phyloP scores from a whole-genome alignment of 2,888 invertebrate species.

The Chironomus riparius region DNA sequence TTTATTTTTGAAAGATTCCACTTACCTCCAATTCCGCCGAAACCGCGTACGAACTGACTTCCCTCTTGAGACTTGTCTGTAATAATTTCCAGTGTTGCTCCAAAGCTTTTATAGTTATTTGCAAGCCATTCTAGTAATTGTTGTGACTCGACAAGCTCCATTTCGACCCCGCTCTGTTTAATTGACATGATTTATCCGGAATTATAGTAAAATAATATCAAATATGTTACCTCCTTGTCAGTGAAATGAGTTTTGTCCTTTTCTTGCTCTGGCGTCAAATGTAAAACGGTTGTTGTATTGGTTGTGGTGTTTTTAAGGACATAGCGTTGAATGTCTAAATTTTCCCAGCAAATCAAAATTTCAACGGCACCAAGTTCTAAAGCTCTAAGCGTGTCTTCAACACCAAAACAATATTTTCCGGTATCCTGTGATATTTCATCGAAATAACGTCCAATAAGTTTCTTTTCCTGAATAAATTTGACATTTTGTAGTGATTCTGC shows the following conservation, averaged over 20 bases:
- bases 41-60: conserved; percentile 98
- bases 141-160: conserved; percentile 96
- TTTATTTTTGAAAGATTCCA: background rate
- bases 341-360: conserved; percentile 99
- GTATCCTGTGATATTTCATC: conserved; percentile 83
- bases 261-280: conserved; percentile 96
- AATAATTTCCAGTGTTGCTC: conserved; percentile 98
- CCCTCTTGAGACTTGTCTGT: conserved; percentile 99
- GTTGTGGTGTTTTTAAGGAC: conserved; percentile 74
- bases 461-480: conserved; percentile 99
- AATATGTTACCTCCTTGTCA: conserved; percentile 75
- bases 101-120: conserved; percentile 98
- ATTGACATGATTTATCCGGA: background rate
- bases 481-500: conserved; percentile 98
- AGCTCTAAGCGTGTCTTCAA: conserved; percentile 93
- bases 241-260: conserved; percentile 98
- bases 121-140: conserved; percentile 98
- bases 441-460: conserved; percentile 85
- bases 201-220: background rate
- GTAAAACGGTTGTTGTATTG: conserved; percentile 78
- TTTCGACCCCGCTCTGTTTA: conserved; percentile 88
- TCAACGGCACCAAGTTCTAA: conserved; percentile 97
- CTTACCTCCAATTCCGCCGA: conserved; percentile 97
- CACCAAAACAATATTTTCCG: conserved; percentile 98
- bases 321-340: conserved; percentile 95